Conservation (phyloP, 2,888 invertebrate species). For the Lottia gigantea region DNA sequence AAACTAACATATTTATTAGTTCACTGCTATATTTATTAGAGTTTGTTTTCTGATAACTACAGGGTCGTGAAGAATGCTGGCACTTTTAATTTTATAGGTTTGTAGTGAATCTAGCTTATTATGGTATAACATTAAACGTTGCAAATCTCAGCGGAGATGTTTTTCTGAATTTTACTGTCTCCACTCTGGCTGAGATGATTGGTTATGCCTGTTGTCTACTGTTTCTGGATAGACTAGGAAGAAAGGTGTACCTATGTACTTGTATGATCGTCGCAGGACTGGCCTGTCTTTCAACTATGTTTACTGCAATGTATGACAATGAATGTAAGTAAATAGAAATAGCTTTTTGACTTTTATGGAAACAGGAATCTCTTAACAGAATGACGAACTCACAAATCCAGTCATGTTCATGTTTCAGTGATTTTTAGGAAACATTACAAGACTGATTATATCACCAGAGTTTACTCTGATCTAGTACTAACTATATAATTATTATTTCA, state of each 20-base stretch:
- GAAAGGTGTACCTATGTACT: slow-evolving; percentile 52
- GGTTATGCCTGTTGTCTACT: slow-evolving; percentile 60
- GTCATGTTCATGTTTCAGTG: too few relatives aligned
- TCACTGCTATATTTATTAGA: too few relatives aligned
- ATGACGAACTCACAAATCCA: too few relatives aligned
- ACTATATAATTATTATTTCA: too few relatives aligned
- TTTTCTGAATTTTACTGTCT: slow-evolving; percentile 84
- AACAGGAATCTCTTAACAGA: too few relatives aligned
- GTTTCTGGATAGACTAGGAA: slow-evolving; percentile 64
- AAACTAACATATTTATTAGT: too few relatives aligned
- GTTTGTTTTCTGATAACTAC: too few relatives aligned
- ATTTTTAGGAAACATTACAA: too few relatives aligned
- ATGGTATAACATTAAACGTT: slow-evolving; percentile 78
- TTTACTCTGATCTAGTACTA: too few relatives aligned
- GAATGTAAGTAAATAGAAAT: slow-evolving; percentile 25
- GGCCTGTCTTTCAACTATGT: slow-evolving; percentile 46
- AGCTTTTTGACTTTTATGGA: too few relatives aligned
- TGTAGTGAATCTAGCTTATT: slow-evolving; percentile 87
- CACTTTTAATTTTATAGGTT: slow-evolving; percentile 70
- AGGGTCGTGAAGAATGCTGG: too few relatives aligned
- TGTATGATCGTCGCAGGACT: slow-evolving; percentile 45
- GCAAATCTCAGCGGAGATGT: slow-evolving; percentile 77
- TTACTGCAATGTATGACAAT: slow-evolving; percentile 37
- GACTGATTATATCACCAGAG: too few relatives aligned
- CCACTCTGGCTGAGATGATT: slow-evolving; percentile 73